Percentiles rank a stretch among this genome's conserved stretches.
These are phyloP conservation scores for Mnemiopsis leidyi DNA, from an alignment of 37 sponge, comb jelly and placozoan genomes.

Conservation along the genomic window DNA sequence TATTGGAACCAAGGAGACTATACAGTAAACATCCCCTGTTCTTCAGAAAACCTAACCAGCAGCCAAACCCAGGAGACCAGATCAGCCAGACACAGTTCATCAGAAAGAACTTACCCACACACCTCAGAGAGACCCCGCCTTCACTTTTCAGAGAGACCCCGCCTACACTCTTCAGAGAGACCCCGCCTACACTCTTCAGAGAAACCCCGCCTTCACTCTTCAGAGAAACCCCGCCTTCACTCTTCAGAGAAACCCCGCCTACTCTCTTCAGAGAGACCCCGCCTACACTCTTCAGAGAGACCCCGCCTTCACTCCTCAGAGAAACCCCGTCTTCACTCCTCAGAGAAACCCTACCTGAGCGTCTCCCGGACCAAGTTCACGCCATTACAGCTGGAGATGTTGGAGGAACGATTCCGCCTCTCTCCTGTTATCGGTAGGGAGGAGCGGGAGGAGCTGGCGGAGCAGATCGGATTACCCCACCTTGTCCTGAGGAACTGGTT, in stretches of 20 bases:
- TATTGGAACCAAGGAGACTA: not conserved
- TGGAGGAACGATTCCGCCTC: constrained; percentile 14
- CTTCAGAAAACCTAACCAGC: too few relatives aligned
- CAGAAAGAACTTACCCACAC: too few relatives aligned
- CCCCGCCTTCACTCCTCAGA: not conserved
- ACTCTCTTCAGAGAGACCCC: not conserved
- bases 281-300: not conserved
- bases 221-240: not conserved
- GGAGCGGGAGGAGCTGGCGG: constrained; percentile 15
- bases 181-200: not conserved
- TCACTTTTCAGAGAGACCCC: too few relatives aligned
- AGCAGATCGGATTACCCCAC: not conserved
- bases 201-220: too few relatives aligned
- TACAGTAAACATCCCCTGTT: not conserved
- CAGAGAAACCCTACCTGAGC: constrained; percentile 31
- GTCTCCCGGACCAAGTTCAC: constrained; percentile 38
- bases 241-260: not conserved
- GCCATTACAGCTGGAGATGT: not conserved
- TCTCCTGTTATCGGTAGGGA: not conserved
- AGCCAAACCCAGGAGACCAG: too few relatives aligned
- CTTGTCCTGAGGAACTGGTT: constrained; percentile 4
- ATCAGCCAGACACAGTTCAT: not conserved
- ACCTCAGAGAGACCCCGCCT: not conserved
- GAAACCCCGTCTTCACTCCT: not conserved
- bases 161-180: not conserved